A percentile compares a stretch with the other conserved stretches of the same genome.
Conservation (phyloP, 1,140 invertebrate species). For the Anastatus disparis region DNA sequence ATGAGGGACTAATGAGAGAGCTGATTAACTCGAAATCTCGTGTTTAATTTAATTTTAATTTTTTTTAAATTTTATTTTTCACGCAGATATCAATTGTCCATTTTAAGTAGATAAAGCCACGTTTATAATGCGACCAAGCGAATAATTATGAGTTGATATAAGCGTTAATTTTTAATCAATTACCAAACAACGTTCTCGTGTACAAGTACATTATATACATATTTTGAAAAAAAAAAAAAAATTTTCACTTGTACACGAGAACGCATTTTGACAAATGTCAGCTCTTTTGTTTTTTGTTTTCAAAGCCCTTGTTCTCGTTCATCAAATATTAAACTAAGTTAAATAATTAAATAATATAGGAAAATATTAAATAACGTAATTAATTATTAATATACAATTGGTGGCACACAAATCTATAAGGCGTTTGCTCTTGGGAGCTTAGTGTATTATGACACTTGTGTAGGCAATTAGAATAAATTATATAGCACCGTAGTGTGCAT, state of each 20-base stretch:
- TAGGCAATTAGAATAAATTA: too few relatives aligned
- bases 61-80: background rate
- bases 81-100: too few relatives aligned
- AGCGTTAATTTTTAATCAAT: conserved; percentile 17
- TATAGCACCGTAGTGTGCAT: too few relatives aligned
- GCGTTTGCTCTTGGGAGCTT: background rate
- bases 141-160: conserved; percentile 6
- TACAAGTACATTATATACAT: background rate
- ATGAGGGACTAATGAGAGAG: background rate
- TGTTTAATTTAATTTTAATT: background rate
- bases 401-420: background rate
- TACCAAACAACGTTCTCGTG: background rate
- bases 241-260: background rate
- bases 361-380: background rate
- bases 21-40: background rate
- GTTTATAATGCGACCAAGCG: conserved; percentile 17
- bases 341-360: background rate
- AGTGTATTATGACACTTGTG: background rate
- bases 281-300: background rate
- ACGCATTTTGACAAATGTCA: background rate
- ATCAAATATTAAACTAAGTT: conserved; percentile 7
- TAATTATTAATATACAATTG: background rate
- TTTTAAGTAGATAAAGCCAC: too few relatives aligned
- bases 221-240: too few relatives aligned
- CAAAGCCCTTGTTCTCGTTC: background rate